Evolutionary conservation across 1,140 invertebrate genomes (phyloP), one percentile per base, ranked within the genome.

Genomic region (Euschistus heros): DNA sequence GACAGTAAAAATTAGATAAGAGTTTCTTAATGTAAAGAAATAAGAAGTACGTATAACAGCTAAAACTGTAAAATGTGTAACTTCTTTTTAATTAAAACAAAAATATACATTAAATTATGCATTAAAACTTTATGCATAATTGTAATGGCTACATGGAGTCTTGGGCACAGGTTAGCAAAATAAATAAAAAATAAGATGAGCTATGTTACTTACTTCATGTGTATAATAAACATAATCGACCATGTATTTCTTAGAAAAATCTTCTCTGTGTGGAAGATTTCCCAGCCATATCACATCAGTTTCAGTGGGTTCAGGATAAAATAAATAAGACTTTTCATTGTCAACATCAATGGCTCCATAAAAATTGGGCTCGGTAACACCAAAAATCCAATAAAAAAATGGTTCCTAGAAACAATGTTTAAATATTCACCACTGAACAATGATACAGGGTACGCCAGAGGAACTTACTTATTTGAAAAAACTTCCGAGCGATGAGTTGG

Each of bases 201-300:
- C 24, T 42, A 65, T 7, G 8, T 3, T 20, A 37, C 67, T 60
- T 62, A 92, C 86, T 77, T 94, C 82, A 75, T 92, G 85, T 2
- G 82, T 81, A 77, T 87, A 97, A 73, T 85, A 77, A n/a, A 87
- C 86, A 73, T 91, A 81, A 74, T 96, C 86, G 2, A 95, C 88
- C 55, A 76, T 80, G 78, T 97, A 97, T 70, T 87, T 83, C 15
- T 79, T 72, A 70, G 84, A 85, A 71, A 92, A 91, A 66, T 94
- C 85, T 0, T 87, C 79, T 18, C 82, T 75, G 0, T 77, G 75
- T 0, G 81, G 75, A 17, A 91, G 74, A 62, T 81, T 81, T 2
- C 94, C 94, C 86, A 93, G 88, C 93, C 92, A 97, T 17, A 94
- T 82, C 59, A 86, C 87, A 78, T 97, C 96, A 47, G 85, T 82